Evolutionary conservation across 2,797 vertebrate genomes (phyloP).

Genomic region (Xenopus petersii): DNA sequence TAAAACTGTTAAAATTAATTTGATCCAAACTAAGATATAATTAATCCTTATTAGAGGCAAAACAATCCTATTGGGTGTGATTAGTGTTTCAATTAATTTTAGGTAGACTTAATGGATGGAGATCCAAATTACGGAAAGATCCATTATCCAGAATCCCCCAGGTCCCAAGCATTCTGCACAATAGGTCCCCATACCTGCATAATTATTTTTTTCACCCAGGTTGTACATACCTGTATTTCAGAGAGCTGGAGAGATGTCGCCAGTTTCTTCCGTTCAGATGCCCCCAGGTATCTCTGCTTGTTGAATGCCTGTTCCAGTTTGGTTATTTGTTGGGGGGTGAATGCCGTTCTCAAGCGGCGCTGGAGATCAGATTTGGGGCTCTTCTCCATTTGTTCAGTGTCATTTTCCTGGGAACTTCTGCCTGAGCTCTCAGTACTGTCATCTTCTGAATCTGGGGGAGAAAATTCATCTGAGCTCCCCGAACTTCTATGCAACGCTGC

Average conservation of each 20-base stretch:
- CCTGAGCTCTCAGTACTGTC: constrained; percentile 38
- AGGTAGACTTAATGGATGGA: too few species aligned
- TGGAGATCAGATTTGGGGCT: constrained; percentile 40
- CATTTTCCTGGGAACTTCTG: neutral
- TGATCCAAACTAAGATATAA: too few species aligned
- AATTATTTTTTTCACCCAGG: too few species aligned
- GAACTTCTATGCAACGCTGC: constrained; percentile 11
- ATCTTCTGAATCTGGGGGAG: constrained; percentile 45
- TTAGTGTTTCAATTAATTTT: too few species aligned
- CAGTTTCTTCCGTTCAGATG: constrained; percentile 63
- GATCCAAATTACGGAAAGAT: too few species aligned
- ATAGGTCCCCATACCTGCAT: too few species aligned
- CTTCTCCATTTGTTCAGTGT: neutral
- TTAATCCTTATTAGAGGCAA: too few species aligned
- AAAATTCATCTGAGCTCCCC: constrained; percentile 48
- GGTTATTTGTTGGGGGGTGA: constrained; percentile 67
- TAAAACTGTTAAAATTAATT: too few species aligned
- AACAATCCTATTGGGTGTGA: too few species aligned
- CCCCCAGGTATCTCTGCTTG: constrained; percentile 67
- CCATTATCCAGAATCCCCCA: too few species aligned
- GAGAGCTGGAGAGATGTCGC: constrained; percentile 68
- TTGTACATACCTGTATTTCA: constrained; percentile 67
- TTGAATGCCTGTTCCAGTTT: constrained; percentile 69
- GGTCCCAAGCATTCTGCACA: too few species aligned
- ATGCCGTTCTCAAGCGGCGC: constrained; percentile 69